Evolutionary conservation across 30 jellyfish, hydroid and myxozoan species (phyloP).

Genomic region (Hydra vulgaris): DNA sequence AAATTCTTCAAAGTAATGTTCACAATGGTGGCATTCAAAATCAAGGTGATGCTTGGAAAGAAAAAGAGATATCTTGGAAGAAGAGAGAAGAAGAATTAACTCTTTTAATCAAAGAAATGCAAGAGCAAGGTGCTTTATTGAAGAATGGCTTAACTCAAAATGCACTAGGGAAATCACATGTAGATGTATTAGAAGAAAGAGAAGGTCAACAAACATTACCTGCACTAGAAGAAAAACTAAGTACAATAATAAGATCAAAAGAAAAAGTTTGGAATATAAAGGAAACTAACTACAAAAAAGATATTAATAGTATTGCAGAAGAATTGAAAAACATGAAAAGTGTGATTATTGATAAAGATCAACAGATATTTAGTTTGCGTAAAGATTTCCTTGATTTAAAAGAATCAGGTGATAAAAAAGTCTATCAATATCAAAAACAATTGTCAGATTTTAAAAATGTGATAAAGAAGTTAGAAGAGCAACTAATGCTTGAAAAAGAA

Average conservation of each 20-base stretch:
- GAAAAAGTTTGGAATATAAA: constrained; percentile 17
- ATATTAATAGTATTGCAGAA: constrained; percentile 1
- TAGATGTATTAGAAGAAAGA: too few relatives aligned
- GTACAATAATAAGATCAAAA: not conserved
- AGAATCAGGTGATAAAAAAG: not conserved
- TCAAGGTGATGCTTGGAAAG: not conserved
- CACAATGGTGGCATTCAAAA: not conserved
- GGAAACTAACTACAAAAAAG: not conserved
- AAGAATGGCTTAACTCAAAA: constrained; percentile 9
- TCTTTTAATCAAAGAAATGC: not conserved
- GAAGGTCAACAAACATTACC: too few relatives aligned
- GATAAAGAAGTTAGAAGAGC: constrained; percentile 4
- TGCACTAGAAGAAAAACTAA: constrained; percentile 12
- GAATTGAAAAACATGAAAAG: not conserved
- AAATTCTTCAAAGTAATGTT: not conserved
- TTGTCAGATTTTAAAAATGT: not conserved
- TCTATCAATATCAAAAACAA: not conserved
- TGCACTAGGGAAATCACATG: too few relatives aligned
- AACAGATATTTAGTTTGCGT: not conserved
- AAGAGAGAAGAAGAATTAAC: constrained; percentile 13
- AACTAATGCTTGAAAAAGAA: not conserved
- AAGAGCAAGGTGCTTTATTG: not conserved
- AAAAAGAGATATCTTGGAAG: not conserved
- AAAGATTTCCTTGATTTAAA: constrained; percentile 7
- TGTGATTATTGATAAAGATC: not conserved